These are phyloP conservation scores for Cyclura pinguis DNA, from an alignment of 2,797 vertebrate species.

Conservation along the genomic window DNA sequence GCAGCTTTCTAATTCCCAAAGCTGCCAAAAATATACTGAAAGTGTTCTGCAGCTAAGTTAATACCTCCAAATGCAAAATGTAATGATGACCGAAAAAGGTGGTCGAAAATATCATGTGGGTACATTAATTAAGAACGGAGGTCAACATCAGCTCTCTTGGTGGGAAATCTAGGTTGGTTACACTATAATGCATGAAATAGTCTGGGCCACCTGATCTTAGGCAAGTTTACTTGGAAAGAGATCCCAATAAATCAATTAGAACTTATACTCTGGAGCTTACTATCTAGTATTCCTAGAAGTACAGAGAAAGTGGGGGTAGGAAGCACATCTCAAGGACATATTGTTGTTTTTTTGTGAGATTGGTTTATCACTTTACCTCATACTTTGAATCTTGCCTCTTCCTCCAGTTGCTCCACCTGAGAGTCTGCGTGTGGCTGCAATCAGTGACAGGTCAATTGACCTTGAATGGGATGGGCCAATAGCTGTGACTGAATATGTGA, in stretches of 20 bases:
- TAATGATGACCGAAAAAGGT: background rate
- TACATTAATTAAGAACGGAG: background rate
- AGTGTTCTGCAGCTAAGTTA: background rate
- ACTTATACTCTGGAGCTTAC: background rate
- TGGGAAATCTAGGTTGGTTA: background rate
- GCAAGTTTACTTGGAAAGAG: background rate
- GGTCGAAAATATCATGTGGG: background rate
- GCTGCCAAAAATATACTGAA: background rate
- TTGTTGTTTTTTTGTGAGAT: background rate
- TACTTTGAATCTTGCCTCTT: conserved; percentile 66
- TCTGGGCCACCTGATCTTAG: background rate
- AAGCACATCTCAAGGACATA: background rate
- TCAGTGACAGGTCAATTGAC: conserved; percentile 89
- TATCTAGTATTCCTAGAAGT: background rate
- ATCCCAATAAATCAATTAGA: background rate
- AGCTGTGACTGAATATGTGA: conserved; percentile 89
- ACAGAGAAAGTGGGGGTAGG: background rate
- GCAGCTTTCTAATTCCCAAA: background rate
- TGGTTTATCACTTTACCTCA: background rate
- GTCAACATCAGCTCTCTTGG: background rate
- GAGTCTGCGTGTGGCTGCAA: conserved; percentile 86
- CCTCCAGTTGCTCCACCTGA: conserved; percentile 89
- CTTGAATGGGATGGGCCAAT: conserved; percentile 91
- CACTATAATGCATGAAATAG: background rate
- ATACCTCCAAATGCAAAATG: background rate